phyloP scores from a whole-genome alignment of 1,140 invertebrate species.

The Brachionus rubens region DNA sequence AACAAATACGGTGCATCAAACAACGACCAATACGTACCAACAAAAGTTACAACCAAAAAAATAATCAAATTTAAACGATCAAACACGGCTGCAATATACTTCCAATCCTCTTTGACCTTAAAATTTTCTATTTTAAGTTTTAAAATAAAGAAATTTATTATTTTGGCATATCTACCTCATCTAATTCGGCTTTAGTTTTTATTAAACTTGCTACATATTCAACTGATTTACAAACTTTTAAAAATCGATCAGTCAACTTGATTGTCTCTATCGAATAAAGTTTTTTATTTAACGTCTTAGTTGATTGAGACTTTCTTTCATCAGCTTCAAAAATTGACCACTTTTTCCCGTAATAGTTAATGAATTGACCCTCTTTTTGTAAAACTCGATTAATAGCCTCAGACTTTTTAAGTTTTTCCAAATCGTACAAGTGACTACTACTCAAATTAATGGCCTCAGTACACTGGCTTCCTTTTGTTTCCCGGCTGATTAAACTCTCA shows the following conservation, averaged over 20 bases:
- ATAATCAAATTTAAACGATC: slow-evolving; percentile 61
- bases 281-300: background rate
- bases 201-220: slow-evolving; percentile 20
- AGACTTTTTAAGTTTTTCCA: background rate
- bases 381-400: background rate
- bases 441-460: too few relatives aligned
- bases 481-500: too few relatives aligned
- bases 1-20: slow-evolving; percentile 33
- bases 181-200: slow-evolving; percentile 17
- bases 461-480: too few relatives aligned
- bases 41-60: slow-evolving; percentile 58
- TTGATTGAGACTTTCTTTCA: slow-evolving; percentile 9
- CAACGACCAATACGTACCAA: slow-evolving; percentile 53
- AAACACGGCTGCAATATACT: slow-evolving; percentile 60
- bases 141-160: too few relatives aligned
- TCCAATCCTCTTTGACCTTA: slow-evolving; percentile 61
- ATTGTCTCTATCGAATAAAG: background rate
- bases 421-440: background rate
- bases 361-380: background rate
- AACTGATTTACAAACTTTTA: slow-evolving; percentile 21
- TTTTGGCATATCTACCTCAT: slow-evolving; percentile 43
- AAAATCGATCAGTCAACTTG: slow-evolving; percentile 12
- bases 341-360: slow-evolving; percentile 11
- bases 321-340: slow-evolving; percentile 1
- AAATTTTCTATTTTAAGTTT: slow-evolving; percentile 27